phyloP scores from a whole-genome alignment of 1,140 invertebrate genomes.

The Drosophila aff. region DNA sequence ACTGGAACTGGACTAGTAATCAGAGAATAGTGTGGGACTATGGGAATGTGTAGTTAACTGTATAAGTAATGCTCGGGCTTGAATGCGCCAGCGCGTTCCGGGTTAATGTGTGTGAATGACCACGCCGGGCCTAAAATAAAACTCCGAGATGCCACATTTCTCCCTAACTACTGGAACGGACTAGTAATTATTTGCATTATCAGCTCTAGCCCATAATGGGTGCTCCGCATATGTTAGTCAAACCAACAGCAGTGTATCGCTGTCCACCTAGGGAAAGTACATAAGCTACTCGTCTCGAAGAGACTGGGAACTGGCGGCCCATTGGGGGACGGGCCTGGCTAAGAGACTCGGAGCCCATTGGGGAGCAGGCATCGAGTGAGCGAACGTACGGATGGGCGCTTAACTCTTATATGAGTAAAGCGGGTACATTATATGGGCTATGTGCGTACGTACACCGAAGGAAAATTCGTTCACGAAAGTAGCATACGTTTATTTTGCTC shows the following conservation, averaged over 20 bases:
- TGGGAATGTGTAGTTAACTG: slow-evolving; percentile 61
- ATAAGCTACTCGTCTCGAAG: background rate
- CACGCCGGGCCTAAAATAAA: slow-evolving; percentile 16
- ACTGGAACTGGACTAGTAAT: slow-evolving; percentile 28
- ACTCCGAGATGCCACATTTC: slow-evolving; percentile 3
- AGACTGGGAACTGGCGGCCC: background rate
- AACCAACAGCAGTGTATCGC: background rate
- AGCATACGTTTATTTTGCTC: too few species aligned
- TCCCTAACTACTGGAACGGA: background rate
- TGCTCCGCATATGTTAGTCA: slow-evolving; percentile 1
- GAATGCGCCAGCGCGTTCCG: slow-evolving; percentile 24
- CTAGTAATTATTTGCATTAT: slow-evolving; percentile 3
- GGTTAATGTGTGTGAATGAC: slow-evolving; percentile 56
- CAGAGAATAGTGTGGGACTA: slow-evolving; percentile 27
- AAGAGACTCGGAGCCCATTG: slow-evolving; percentile 44
- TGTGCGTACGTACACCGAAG: background rate
- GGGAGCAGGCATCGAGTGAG: slow-evolving; percentile 24
- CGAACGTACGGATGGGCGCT: slow-evolving; percentile 63
- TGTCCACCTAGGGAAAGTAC: background rate
- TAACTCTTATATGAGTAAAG: slow-evolving; percentile 66
- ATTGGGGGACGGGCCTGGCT: slow-evolving; percentile 53
- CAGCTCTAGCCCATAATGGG: background rate
- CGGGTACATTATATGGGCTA: slow-evolving; percentile 51
- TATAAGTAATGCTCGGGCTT: slow-evolving; percentile 62
- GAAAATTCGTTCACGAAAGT: background rate